Evolutionary conservation across 1,140 invertebrate species (phyloP).

Genomic region (Drosophila serrata): DNA sequence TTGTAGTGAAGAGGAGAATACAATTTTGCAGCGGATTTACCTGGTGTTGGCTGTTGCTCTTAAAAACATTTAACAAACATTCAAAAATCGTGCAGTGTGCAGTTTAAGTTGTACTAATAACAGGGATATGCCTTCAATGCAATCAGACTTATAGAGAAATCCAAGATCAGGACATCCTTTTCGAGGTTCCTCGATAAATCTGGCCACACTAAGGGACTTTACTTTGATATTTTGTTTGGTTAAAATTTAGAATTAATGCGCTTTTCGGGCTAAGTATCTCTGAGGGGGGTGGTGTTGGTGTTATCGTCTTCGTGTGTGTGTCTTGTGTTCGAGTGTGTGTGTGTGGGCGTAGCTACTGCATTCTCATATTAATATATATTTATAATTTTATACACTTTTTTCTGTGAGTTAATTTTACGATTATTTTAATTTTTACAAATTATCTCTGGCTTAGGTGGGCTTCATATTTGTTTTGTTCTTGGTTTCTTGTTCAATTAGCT

Average conservation of each 20-base stretch:
- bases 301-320: constrained; percentile 19
- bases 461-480: constrained; percentile 80
- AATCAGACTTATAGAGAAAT: constrained; percentile 1
- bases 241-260: constrained; percentile 45
- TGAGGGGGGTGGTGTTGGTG: constrained; percentile 45
- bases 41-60: constrained; percentile 45
- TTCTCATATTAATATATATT: constrained; percentile 49
- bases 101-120: constrained; percentile 84
- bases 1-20: constrained; percentile 61
- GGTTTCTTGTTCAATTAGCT: constrained; percentile 55
- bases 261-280: constrained; percentile 55
- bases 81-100: constrained; percentile 81
- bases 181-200: neutral
- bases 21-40: constrained; percentile 75
- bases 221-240: constrained; percentile 44
- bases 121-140: constrained; percentile 48
- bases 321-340: neutral
- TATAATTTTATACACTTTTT: constrained; percentile 55
- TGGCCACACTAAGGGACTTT: constrained; percentile 22
- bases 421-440: constrained; percentile 74
- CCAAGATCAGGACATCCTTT: too few relatives aligned
- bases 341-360: constrained; percentile 41
- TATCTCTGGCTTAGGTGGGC: constrained; percentile 79
- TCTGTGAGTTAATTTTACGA: constrained; percentile 54
- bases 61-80: constrained; percentile 81